Evolutionary conservation across 2,888 invertebrate species (phyloP), one percentile per base, ranked within the genome.

Genomic region (Eupsilia transversa): DNA sequence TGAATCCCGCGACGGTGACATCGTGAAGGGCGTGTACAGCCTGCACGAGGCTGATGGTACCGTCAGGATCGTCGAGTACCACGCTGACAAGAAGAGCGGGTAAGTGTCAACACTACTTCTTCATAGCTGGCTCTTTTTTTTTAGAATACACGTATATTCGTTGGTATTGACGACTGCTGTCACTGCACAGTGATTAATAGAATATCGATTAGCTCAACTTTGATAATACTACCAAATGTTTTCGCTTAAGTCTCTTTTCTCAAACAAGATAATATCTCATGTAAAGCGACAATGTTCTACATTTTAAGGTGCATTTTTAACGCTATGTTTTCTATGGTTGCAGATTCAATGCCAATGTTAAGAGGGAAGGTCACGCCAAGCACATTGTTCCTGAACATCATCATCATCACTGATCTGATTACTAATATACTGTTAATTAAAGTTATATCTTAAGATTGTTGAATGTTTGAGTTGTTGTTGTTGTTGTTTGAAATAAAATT

Each of bases 1-100:
- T 70, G 96, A 97, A 91, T 90, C 93, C 76, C 93, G 94, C 49
- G 95, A 96, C 91, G 97, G 97, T 3, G 96, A 97, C 86, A 94
- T 94, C 60, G 97, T 97, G 70, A 94, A 96, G 89, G 97, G 97
- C 56, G 96, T 96, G 84, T 97, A 97, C 91, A 94, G 94, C 63
- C 89, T 96, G 64, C 94, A 95, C 79, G 96, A 96, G 80, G 94
- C 96, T 63, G 96, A 94, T 72, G 89, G 89, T 35, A 82, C 96
- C 82, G 86, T 95, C 76, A 92, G 96, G 83, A 94, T 94, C 30
- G 96, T 96, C 27, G 93, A 95, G 85, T 96, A 96, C 90, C 92
- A 91, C 83, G 94, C 96, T 20, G 96, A 95, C 83, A 81, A 83
- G 90, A 95, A 84, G 91, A 94, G 23, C 35, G 83, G 83, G 83